Conservation (phyloP, 2,113 vertebrate genomes). For the Anoura caudifer region DNA sequence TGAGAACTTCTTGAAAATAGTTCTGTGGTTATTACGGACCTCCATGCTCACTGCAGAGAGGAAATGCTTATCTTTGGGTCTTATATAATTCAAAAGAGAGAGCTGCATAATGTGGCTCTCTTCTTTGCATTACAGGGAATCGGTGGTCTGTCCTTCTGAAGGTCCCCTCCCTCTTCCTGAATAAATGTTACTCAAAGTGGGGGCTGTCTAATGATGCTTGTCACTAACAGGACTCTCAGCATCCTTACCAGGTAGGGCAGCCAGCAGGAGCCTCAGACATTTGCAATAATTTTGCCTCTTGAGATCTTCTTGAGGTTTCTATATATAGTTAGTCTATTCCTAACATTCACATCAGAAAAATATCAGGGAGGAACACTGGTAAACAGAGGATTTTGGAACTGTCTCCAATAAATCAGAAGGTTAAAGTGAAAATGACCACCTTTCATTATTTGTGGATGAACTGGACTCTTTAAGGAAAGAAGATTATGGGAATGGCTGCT, state of each 20-base stretch:
- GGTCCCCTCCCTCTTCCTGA: slow-evolving; percentile 2
- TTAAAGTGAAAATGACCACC: slow-evolving; percentile 2
- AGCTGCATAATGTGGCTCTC: slow-evolving; percentile 24
- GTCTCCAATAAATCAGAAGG: slow-evolving; percentile 21
- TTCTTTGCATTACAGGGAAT: slow-evolving; percentile 26
- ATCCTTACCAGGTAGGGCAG: slow-evolving; percentile 30
- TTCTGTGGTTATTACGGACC: not conserved
- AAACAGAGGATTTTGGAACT: not conserved
- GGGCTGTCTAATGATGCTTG: slow-evolving; percentile 49
- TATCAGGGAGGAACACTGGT: slow-evolving; percentile 17
- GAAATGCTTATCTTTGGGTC: slow-evolving; percentile 49
- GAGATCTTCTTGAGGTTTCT: slow-evolving; percentile 49
- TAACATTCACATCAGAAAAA: slow-evolving; percentile 40
- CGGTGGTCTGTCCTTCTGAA: slow-evolving; percentile 53
- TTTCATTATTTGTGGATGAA: not conserved
- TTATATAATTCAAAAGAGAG: slow-evolving; percentile 54
- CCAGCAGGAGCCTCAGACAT: not conserved
- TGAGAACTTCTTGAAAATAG: not conserved
- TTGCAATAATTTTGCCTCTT: slow-evolving; percentile 15
- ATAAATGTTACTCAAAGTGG: slow-evolving; percentile 43
- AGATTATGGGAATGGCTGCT: not conserved
- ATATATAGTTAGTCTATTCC: slow-evolving; percentile 48
- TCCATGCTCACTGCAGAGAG: not conserved
- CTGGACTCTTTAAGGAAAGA: slow-evolving; percentile 38
- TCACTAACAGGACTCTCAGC: not conserved